Conservation (phyloP, 2,113 vertebrate species). For the Gallinago undulata region DNA sequence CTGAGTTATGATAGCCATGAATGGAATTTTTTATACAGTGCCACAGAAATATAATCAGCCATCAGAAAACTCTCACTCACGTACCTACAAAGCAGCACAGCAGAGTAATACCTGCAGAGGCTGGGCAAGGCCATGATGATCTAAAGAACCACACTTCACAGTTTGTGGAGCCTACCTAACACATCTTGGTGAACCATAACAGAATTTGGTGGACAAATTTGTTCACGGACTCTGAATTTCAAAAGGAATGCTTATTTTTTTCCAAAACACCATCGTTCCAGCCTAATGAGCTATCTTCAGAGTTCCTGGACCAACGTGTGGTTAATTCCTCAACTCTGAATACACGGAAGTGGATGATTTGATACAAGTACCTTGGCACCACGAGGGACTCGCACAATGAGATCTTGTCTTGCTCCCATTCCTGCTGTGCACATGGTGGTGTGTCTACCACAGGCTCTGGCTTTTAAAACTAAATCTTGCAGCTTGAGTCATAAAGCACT, state of each 20-base stretch:
- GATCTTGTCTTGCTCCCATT: background rate
- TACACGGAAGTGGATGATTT: background rate
- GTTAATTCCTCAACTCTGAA: background rate
- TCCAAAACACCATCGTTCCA: background rate
- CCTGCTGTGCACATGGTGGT: too few species aligned
- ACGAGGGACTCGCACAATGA: too few species aligned
- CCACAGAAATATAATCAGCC: background rate
- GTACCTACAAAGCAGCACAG: background rate
- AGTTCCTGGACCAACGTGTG: background rate
- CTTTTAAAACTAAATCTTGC: background rate
- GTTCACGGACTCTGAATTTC: background rate
- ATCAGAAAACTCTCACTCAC: background rate
- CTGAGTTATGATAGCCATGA: background rate
- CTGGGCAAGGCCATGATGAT: background rate
- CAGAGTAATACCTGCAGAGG: fast-evolving
- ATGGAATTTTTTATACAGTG: background rate
- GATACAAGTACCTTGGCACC: background rate
- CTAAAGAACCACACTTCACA: background rate
- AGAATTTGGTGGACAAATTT: background rate
- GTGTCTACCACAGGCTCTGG: background rate
- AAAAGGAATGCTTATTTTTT: background rate
- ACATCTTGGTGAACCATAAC: background rate
- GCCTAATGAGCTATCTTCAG: too few species aligned
- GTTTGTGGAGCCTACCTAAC: background rate
- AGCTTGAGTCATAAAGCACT: background rate